Evolutionary conservation across 2,888 invertebrate genomes (phyloP), one percentile per base, ranked within the genome.

Genomic region (Lochmaea capreae): DNA sequence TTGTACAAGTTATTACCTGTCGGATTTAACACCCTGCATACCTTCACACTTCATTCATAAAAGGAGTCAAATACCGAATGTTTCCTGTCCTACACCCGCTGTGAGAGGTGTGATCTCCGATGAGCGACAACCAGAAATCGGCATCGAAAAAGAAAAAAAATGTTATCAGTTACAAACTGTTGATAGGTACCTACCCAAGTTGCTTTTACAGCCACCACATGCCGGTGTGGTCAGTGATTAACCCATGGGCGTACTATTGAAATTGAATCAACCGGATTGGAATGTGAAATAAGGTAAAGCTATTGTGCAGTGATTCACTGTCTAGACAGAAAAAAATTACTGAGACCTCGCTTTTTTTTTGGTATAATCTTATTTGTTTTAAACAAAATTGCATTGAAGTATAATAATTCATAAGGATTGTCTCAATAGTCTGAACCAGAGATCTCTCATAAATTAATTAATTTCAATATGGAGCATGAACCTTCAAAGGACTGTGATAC

Each of bases 81-180:
- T 69, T 69, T 52, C 52, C 62, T 39, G 54, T 52, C 54, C 63
- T 49, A 70, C 57, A 63, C 70, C 70, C 57, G 70, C 70, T 62
- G 70, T 39, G 70, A 63, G 54, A 52, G 70, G 63, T 62, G 70
- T 46, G 70, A 70, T 63, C 54, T 54, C 43, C 39, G 11, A 39
- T 22, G 54, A 70, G 70, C 49, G 58, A 70, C 62, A 63, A 62
- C 69, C 62, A 33, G 14, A 63, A 43, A 52, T 65, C 70, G 63
- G 33, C 63, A 70, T 43, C 70, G 11, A 16, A 57, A 43, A 63
- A 54, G 43, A 63, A 62, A 59, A 61, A 61, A 61, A 33, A 67
- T n/a, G 22, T 67, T 58, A 70, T 70, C 70, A 65, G 65, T 70
- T 62, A 63, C 62, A 52, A 70, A 58, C 54, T 63, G 63, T 70